Percentiles rank a stretch among this genome's conserved stretches.
Evolutionary conservation across 2,113 vertebrate genomes (phyloP).

Genomic region (Perca fluviatilis): DNA sequence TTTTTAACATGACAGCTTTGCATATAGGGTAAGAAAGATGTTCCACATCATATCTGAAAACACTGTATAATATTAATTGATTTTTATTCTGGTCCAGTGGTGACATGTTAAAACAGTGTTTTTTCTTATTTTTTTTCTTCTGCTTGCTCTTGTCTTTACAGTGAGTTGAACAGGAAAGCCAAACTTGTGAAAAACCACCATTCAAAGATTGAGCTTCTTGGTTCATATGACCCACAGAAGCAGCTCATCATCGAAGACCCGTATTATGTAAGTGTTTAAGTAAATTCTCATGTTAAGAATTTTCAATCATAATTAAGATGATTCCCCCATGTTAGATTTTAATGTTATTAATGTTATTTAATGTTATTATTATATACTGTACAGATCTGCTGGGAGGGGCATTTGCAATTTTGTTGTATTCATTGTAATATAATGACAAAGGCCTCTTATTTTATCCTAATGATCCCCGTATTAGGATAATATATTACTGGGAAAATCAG

Average conservation of each 20-base stretch:
- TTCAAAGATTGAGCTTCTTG: constrained; percentile 91
- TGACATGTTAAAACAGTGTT: constrained; percentile 2
- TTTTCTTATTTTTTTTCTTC: background rate
- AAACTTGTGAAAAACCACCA: constrained; percentile 85
- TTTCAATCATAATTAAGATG: background rate
- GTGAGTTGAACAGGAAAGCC: constrained; percentile 91
- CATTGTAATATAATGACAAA: too few relatives aligned
- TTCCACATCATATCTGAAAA: background rate
- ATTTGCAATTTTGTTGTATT: too few relatives aligned
- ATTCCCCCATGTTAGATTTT: background rate
- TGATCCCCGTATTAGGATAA: background rate
- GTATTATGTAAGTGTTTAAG: constrained; percentile 88
- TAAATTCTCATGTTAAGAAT: background rate
- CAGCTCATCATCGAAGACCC: constrained; percentile 91
- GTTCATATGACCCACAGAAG: constrained; percentile 90
- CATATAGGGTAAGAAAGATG: background rate
- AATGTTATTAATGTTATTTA: too few relatives aligned
- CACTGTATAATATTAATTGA: too few relatives aligned
- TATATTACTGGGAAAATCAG: background rate
- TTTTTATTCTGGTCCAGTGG: background rate
- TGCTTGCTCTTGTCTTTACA: constrained; percentile 78
- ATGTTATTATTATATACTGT: too few relatives aligned
- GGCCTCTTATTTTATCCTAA: background rate
- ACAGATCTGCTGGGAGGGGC: too few relatives aligned
- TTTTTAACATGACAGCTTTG: background rate